These are phyloP conservation scores for Synergus japonicus DNA, from an alignment of 2,888 invertebrate genomes.

Conservation along the genomic window DNA sequence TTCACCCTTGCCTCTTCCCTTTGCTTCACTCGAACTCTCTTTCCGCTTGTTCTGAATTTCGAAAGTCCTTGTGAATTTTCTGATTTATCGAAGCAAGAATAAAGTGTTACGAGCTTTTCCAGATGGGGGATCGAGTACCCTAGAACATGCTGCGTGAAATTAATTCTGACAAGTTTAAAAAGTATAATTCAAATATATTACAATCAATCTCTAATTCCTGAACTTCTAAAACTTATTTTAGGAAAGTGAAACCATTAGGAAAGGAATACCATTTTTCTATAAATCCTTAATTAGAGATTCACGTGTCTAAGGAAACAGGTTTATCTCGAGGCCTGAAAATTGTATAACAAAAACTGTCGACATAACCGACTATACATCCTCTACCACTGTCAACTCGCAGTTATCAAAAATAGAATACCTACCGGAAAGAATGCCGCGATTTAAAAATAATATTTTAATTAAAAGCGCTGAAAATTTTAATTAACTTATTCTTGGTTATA, in stretches of 20 bases:
- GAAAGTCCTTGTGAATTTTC: conserved; percentile 19
- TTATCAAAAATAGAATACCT: neutral
- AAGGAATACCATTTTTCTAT: too few relatives aligned
- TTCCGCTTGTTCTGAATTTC: conserved; percentile 10
- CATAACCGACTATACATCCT: too few relatives aligned
- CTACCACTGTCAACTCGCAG: neutral
- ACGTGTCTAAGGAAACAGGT: too few relatives aligned
- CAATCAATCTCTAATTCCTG: too few relatives aligned
- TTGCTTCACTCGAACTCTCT: conserved; percentile 18
- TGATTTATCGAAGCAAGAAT: conserved; percentile 20
- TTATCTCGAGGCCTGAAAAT: neutral
- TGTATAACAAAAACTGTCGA: too few relatives aligned
- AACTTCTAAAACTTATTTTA: too few relatives aligned
- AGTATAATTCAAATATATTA: neutral
- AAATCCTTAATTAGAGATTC: too few relatives aligned
- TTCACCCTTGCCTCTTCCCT: conserved; percentile 36
- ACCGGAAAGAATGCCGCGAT: neutral
- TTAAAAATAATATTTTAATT: conserved; percentile 18
- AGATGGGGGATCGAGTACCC: neutral
- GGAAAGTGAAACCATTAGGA: too few relatives aligned
- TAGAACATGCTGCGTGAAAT: neutral
- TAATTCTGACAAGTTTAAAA: neutral
- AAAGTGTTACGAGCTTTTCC: conserved; percentile 22
- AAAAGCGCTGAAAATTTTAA: neutral
- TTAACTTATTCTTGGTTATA: neutral